These are phyloP conservation scores for Tenthredo scrophulariae DNA, from an alignment of 2,888 invertebrate genomes.

Conservation along the genomic window DNA sequence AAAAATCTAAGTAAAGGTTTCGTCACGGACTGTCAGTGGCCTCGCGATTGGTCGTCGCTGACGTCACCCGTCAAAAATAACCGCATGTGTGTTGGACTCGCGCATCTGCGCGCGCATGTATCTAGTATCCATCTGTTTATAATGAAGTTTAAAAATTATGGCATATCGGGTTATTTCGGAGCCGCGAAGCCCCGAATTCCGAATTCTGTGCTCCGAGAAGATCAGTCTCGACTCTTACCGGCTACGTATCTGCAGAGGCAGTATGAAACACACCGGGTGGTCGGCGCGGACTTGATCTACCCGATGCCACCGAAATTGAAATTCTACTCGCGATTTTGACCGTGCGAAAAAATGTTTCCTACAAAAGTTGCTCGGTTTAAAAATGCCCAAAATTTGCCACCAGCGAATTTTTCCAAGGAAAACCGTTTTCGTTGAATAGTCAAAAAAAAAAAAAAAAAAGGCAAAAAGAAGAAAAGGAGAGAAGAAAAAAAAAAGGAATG, in stretches of 20 bases:
- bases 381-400: background rate
- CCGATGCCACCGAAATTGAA: background rate
- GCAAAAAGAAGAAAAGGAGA: background rate
- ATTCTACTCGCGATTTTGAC: background rate
- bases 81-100: conserved; percentile 24
- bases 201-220: background rate
- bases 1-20: conserved; percentile 57
- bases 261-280: background rate
- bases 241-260: background rate
- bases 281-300: background rate
- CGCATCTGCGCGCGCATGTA: conserved; percentile 22
- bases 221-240: background rate
- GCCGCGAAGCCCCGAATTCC: background rate
- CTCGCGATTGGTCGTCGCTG: conserved; percentile 64
- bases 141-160: background rate
- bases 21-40: conserved; percentile 66
- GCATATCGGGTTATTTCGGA: no score
- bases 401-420: background rate
- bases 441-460: background rate
- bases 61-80: conserved; percentile 71
- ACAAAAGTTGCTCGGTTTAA: background rate
- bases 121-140: background rate
- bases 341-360: background rate
- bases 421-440: background rate
- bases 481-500: background rate